Percentiles rank a stretch among this genome's conserved stretches.
These are phyloP conservation scores for Dreissena rostriformis DNA, from an alignment of 1,140 invertebrate genomes.

Conservation along the genomic window DNA sequence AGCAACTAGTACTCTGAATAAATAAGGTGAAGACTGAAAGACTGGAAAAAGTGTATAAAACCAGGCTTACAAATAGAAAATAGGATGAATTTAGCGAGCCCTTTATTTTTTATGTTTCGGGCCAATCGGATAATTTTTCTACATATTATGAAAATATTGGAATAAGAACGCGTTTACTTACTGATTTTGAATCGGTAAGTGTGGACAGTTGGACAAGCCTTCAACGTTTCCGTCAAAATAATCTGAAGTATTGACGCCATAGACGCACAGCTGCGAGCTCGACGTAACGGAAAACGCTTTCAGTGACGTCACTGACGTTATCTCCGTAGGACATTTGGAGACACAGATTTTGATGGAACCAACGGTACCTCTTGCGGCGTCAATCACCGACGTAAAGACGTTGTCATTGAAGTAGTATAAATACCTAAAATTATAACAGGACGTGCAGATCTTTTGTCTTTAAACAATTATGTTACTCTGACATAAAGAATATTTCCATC, in stretches of 20 bases:
- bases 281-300: neutral
- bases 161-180: slow-evolving; percentile 5
- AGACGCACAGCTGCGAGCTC: slow-evolving; percentile 11
- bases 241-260: slow-evolving; percentile 10
- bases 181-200: slow-evolving; percentile 38
- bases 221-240: slow-evolving; percentile 24
- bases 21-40: too few relatives aligned
- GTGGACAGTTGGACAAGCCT: slow-evolving; percentile 11
- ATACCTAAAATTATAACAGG: slow-evolving; percentile 24
- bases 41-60: too few relatives aligned
- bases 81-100: too few relatives aligned
- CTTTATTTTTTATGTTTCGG: too few relatives aligned
- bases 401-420: slow-evolving; percentile 45
- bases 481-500: too few relatives aligned
- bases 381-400: slow-evolving; percentile 9
- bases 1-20: too few relatives aligned
- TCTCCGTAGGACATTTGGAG: slow-evolving; percentile 16
- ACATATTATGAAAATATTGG: too few relatives aligned
- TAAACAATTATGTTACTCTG: too few relatives aligned
- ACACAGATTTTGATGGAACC: slow-evolving; percentile 46
- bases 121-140: too few relatives aligned
- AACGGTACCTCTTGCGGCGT: neutral
- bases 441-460: too few relatives aligned
- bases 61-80: too few relatives aligned
- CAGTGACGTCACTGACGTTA: slow-evolving; percentile 31